Percentiles rank a stretch among this genome's conserved stretches.
These are phyloP conservation scores for Apis mellifera DNA, from an alignment of 1,140 invertebrate species.

Conservation along the genomic window DNA sequence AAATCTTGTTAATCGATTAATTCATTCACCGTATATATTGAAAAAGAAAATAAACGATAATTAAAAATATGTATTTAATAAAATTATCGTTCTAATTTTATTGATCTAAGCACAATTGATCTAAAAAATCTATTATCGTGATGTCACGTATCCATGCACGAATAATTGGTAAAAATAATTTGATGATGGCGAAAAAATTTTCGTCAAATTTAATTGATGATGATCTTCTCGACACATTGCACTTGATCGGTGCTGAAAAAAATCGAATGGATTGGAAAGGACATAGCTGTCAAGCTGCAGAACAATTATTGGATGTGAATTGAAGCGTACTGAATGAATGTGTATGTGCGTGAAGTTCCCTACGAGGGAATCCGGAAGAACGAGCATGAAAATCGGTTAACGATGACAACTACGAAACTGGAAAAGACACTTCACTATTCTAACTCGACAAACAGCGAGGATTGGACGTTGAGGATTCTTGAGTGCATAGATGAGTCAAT, in stretches of 20 bases:
- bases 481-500: no score
- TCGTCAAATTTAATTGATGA: slow-evolving; percentile 12
- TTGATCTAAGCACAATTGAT: background rate
- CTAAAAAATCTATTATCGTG: background rate
- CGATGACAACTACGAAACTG: slow-evolving; percentile 27
- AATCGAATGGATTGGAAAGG: slow-evolving; percentile 12
- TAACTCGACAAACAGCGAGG: slow-evolving; percentile 12
- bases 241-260: slow-evolving; percentile 22
- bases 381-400: slow-evolving; percentile 38
- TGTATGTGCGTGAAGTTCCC: background rate
- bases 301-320: slow-evolving; percentile 52
- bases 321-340: background rate
- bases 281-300: slow-evolving; percentile 10
- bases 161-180: background rate
- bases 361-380: slow-evolving; percentile 5
- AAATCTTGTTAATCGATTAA: no score
- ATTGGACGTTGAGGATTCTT: slow-evolving; percentile 2
- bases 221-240: background rate
- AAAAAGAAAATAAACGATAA: background rate
- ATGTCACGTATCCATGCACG: no score
- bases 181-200: background rate
- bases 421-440: slow-evolving; percentile 33
- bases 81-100: background rate
- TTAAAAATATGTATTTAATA: no score
- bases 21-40: no score